These are phyloP conservation scores for Exaiptasia diaphana DNA, from an alignment of 64 coral and sea anemone species.

Conservation along the genomic window DNA sequence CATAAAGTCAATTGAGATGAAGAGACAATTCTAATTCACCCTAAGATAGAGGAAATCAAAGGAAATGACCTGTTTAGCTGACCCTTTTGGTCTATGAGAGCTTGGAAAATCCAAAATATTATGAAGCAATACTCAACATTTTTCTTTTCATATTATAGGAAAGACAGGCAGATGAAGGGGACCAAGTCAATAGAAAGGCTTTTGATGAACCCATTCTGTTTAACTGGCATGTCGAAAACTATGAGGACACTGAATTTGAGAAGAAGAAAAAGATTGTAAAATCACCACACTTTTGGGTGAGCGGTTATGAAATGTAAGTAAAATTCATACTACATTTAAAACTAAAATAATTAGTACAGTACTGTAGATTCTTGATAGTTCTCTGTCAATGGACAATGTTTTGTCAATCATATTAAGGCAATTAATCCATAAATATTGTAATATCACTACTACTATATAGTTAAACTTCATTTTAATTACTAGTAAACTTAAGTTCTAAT, in stretches of 20 bases:
- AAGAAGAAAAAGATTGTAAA: conserved; percentile 86
- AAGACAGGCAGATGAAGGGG: conserved; percentile 62
- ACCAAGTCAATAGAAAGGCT: conserved; percentile 23
- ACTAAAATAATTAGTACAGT: neutral
- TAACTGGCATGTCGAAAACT: conserved; percentile 82
- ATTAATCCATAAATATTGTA: conserved; percentile 62
- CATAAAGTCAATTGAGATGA: too few relatives aligned
- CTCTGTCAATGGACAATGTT: too few relatives aligned
- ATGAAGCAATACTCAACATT: too few relatives aligned
- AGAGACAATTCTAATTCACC: too few relatives aligned
- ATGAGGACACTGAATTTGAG: conserved; percentile 75
- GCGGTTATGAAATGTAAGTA: conserved; percentile 94
- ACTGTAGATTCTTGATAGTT: too few relatives aligned
- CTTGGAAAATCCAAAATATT: too few relatives aligned
- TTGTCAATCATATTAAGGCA: too few relatives aligned
- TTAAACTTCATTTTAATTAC: too few relatives aligned
- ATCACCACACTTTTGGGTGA: conserved; percentile 86
- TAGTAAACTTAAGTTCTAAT: too few relatives aligned
- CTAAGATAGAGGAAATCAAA: too few relatives aligned
- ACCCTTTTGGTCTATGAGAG: too few relatives aligned
- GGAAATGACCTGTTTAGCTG: too few relatives aligned
- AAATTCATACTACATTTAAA: neutral
- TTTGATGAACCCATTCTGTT: conserved; percentile 77
- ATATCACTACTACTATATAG: conserved; percentile 58
- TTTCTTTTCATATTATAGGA: conserved; percentile 38